Evolutionary conservation across 2,797 vertebrate species (phyloP), one percentile per base, ranked within the genome.

Genomic region (Macropodus opercularis): DNA sequence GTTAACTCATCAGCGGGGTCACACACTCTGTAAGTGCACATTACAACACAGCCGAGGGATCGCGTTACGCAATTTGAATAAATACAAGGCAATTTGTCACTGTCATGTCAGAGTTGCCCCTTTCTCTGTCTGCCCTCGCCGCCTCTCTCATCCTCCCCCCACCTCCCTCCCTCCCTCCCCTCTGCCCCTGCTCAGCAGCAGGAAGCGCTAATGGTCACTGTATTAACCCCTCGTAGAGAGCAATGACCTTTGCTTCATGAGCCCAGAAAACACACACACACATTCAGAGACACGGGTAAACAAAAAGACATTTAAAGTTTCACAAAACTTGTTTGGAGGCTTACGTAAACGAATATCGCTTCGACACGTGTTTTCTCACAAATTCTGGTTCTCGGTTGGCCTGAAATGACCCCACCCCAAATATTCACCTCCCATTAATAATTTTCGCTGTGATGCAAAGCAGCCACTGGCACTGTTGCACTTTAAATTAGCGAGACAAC

Each of bases 51-150:
- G 91, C 90, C 88, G 80, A 88, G 88, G 92, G 91, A 96, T 96
- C 95, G 85, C 87, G 80, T 96, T 95, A 93, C 94, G 91, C 85
- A 85, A 95, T 96, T 97, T 95, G 94, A 96, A 96, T 97, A 97
- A 96, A 95, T 94, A 94, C 92, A 85, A 93, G 92, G 94, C 92
- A 94, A 97, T 96, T 96, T 96, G 94, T 98, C 94, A 98, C 93
- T 95, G 94, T 95, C 94, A 95, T 90, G 89, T 94, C 93, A 93
- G 83, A 82, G 81, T 77, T 80, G 88, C 87, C 92, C 89, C 91
- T 75, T 72, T 75, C 76, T 80, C 77, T 77, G 75, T 76, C 81
- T 72, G 64, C 78, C 73, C 52, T 72, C 10, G 32, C 53, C 34
- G 46, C 47, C 74, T 63, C 61, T 69, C 73, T 74, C 75, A 72